phyloP scores from a whole-genome alignment of 1,140 invertebrate genomes.

The Rhynchophorus ferrugineus region DNA sequence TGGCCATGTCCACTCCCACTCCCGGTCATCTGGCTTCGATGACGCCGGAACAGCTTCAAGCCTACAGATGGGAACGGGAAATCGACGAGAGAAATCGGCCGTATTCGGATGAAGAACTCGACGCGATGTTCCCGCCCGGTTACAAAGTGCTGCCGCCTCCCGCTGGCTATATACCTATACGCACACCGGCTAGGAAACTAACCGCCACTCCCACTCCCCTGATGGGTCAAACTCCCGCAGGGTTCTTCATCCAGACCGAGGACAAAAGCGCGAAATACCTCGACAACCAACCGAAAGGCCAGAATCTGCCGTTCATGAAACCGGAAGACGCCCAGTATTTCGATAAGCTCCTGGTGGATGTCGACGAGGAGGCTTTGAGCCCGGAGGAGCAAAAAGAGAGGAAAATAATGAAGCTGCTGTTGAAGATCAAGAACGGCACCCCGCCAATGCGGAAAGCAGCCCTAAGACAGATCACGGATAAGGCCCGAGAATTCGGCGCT shows the following conservation, averaged over 20 bases:
- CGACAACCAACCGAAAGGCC: slow-evolving; percentile 90
- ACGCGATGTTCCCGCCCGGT: slow-evolving; percentile 93
- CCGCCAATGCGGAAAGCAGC: slow-evolving; percentile 99
- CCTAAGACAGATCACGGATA: slow-evolving; percentile 95
- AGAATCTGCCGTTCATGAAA: slow-evolving; percentile 96
- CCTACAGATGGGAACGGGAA: slow-evolving; percentile 97
- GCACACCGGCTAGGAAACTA: slow-evolving; percentile 94
- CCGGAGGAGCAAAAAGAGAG: slow-evolving; percentile 97
- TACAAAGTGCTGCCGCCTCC: slow-evolving; percentile 97
- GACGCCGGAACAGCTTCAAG: slow-evolving; percentile 98
- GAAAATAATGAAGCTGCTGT: slow-evolving; percentile 96
- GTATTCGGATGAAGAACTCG: slow-evolving; percentile 93
- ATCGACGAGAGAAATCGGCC: slow-evolving; percentile 97
- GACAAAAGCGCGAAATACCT: slow-evolving; percentile 81
- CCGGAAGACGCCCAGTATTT: slow-evolving; percentile 99
- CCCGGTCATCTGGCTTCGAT: slow-evolving; percentile 92
- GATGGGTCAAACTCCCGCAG: slow-evolving; percentile 68
- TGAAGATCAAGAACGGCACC: slow-evolving; percentile 99
- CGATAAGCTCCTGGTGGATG: slow-evolving; percentile 95
- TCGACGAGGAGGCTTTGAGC: slow-evolving; percentile 91
- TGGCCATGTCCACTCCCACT: slow-evolving; percentile 96
- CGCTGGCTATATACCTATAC: slow-evolving; percentile 91
- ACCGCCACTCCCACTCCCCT: slow-evolving; percentile 97
- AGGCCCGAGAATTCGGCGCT: slow-evolving; percentile 96
- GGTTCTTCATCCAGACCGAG: slow-evolving; percentile 93